Conservation (phyloP, 2,113 vertebrate species). For the Aptenodytes forsteri region DNA sequence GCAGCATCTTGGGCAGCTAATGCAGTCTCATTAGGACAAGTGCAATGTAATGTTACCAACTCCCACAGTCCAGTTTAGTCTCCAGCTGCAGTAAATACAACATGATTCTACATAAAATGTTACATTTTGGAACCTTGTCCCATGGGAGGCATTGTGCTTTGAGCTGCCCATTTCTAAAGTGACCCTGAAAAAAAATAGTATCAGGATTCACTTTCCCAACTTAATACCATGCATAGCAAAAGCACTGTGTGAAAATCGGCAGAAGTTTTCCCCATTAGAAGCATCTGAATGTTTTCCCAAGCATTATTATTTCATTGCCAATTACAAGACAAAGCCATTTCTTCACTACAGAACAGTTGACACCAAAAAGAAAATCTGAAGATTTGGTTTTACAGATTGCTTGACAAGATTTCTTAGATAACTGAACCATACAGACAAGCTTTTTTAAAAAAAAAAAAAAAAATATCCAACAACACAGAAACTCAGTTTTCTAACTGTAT, state of each 20-base stretch:
- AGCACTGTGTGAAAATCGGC: slow-evolving; percentile 77
- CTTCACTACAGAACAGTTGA: slow-evolving; percentile 75
- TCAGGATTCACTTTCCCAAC: slow-evolving; percentile 69
- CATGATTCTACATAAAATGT: slow-evolving; percentile 51
- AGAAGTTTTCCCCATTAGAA: slow-evolving; percentile 71
- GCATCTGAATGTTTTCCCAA: slow-evolving; percentile 75
- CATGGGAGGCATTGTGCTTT: slow-evolving; percentile 75
- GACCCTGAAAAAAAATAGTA: slow-evolving; percentile 60
- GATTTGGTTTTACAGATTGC: slow-evolving; percentile 70
- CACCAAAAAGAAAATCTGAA: slow-evolving; percentile 71
- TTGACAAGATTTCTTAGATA: slow-evolving; percentile 50
- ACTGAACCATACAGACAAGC: slow-evolving; percentile 51
- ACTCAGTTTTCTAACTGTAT: slow-evolving; percentile 65
- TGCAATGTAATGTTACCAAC: slow-evolving; percentile 42
- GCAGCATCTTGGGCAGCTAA: slow-evolving; percentile 84
- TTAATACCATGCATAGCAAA: slow-evolving; percentile 79
- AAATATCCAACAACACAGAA: slow-evolving; percentile 57
- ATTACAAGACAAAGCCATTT: slow-evolving; percentile 74
- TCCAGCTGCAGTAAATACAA: slow-evolving; percentile 2
- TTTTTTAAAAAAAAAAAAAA: background rate
- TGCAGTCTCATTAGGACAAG: slow-evolving; percentile 80
- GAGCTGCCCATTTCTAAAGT: slow-evolving; percentile 75
- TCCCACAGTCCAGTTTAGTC: slow-evolving; percentile 10
- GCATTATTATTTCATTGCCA: slow-evolving; percentile 73
- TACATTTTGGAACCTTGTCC: slow-evolving; percentile 74